phyloP scores from a whole-genome alignment of 2,113 vertebrate genomes.

The Pitta sordida region DNA sequence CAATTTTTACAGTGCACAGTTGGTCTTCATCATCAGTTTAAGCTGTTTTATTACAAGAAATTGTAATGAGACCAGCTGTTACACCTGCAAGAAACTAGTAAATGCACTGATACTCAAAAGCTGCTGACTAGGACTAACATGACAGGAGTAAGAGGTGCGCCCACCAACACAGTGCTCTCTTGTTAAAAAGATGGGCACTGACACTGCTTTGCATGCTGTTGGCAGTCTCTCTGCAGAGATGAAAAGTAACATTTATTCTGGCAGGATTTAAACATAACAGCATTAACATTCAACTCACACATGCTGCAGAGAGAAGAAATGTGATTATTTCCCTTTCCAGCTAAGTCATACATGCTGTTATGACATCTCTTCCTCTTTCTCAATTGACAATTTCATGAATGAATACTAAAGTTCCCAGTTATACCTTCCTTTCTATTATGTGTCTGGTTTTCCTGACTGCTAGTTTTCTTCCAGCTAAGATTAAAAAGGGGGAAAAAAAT shows the following conservation, averaged over 20 bases:
- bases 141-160: background rate
- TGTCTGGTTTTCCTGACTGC: background rate
- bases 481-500: background rate
- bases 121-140: background rate
- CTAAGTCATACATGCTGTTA: background rate
- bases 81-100: slow-evolving; percentile 22
- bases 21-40: slow-evolving; percentile 16
- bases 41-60: slow-evolving; percentile 7
- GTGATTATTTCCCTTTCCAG: background rate
- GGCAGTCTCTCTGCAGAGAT: slow-evolving; percentile 24
- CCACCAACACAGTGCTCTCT: slow-evolving; percentile 18
- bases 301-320: slow-evolving; percentile 28
- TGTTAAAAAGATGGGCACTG: slow-evolving; percentile 15
- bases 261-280: slow-evolving; percentile 23
- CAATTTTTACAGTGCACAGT: background rate
- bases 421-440: background rate
- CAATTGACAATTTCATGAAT: background rate
- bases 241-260: slow-evolving; percentile 46
- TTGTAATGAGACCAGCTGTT: background rate
- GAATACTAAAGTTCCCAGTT: background rate
- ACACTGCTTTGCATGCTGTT: slow-evolving; percentile 42
- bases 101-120: slow-evolving; percentile 1
- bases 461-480: slow-evolving; percentile 32
- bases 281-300: slow-evolving; percentile 40
- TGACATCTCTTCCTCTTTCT: slow-evolving; percentile 14